Conservation (phyloP, 1,140 invertebrate species). For the Cotesia glomerata region DNA sequence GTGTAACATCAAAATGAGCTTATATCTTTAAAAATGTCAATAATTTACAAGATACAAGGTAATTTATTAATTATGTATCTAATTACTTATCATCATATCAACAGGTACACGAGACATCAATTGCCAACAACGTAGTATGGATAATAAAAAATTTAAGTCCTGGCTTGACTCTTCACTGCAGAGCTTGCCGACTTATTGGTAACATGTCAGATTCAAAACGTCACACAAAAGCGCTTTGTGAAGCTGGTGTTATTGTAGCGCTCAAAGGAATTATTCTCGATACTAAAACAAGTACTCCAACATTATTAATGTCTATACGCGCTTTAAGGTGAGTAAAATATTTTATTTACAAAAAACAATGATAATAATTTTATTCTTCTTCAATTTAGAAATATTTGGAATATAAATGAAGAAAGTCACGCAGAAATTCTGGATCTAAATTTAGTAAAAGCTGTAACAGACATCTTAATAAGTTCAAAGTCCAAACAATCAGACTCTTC, state of each 20-base stretch:
- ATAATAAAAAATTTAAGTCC: conserved; percentile 48
- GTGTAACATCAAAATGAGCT: too few relatives aligned
- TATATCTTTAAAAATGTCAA: too few relatives aligned
- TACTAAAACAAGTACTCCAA: conserved; percentile 42
- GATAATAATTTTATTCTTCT: conserved; percentile 13
- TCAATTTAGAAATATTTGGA: conserved; percentile 53
- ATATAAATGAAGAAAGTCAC: conserved; percentile 39
- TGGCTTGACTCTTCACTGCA: conserved; percentile 45
- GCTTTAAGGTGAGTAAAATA: conserved; percentile 46
- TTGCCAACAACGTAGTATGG: conserved; percentile 42
- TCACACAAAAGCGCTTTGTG: conserved; percentile 47
- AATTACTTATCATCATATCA: too few relatives aligned
- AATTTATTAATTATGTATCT: too few relatives aligned
- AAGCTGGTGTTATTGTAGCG: conserved; percentile 41
- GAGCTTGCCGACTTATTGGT: conserved; percentile 53
- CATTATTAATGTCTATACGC: conserved; percentile 49
- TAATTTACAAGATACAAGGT: too few relatives aligned
- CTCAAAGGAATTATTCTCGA: conserved; percentile 37
- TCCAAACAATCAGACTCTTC: conserved; percentile 30
- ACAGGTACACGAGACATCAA: conserved; percentile 36
- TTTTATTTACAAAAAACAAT: not conserved
- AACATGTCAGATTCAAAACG: conserved; percentile 51
- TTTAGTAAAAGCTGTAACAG: conserved; percentile 42
- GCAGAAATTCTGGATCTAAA: conserved; percentile 44
- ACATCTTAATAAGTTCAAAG: conserved; percentile 41